phyloP scores from a whole-genome alignment of 2,888 invertebrate genomes.

The Cybosia mesomella region DNA sequence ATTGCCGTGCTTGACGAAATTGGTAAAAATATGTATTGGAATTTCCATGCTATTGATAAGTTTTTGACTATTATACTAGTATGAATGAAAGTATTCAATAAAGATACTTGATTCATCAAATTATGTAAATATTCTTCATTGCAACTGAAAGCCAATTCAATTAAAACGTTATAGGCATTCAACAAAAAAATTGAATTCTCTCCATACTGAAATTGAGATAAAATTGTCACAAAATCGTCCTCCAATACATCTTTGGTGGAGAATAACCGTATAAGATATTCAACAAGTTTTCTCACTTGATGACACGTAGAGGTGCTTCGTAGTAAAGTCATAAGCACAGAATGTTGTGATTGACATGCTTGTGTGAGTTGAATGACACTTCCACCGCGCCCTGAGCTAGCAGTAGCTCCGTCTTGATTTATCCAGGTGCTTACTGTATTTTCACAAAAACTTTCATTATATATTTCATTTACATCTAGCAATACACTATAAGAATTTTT shows the following conservation, averaged over 20 bases:
- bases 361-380: constrained; percentile 65
- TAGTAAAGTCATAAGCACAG: constrained; percentile 63
- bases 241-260: constrained; percentile 37
- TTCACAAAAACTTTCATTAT: constrained; percentile 63
- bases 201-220: constrained; percentile 69
- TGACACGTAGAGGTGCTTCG: constrained; percentile 70
- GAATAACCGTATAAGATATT: constrained; percentile 62
- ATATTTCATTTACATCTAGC: constrained; percentile 68
- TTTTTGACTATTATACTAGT: constrained; percentile 73
- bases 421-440: constrained; percentile 60
- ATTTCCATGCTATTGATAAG: constrained; percentile 79
- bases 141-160: constrained; percentile 69
- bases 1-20: constrained; percentile 73
- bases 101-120: constrained; percentile 64
- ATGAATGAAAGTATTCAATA: constrained; percentile 73
- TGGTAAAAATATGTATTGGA: constrained; percentile 79
- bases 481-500: constrained; percentile 74
- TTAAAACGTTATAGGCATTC: constrained; percentile 67
- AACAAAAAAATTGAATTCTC: constrained; percentile 67
- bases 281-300: constrained; percentile 69
- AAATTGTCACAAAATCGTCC: constrained; percentile 50
- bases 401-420: constrained; percentile 51
- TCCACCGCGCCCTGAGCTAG: constrained; percentile 64
- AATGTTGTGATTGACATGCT: constrained; percentile 58
- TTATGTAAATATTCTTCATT: constrained; percentile 75